Percentiles rank a stretch among this genome's conserved stretches.
Conservation (phyloP, 2,797 vertebrate genomes). For the Eulemur rubriventer region DNA sequence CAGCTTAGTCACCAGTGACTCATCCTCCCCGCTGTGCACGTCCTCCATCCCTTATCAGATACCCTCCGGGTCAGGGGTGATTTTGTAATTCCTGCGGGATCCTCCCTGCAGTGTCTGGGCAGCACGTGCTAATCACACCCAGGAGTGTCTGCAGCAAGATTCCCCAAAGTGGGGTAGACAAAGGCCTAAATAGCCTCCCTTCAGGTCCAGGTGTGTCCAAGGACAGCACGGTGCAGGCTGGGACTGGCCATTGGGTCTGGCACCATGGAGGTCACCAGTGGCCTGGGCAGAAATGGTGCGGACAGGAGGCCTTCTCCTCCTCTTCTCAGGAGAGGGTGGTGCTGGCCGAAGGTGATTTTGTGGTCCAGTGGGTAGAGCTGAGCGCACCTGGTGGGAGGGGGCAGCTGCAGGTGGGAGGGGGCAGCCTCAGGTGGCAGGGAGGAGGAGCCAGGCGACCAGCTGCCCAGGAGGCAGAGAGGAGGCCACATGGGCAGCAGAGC, state of each 20-base stretch:
- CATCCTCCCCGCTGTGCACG: not conserved
- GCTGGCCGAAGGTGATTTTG: not conserved
- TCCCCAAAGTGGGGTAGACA: not conserved
- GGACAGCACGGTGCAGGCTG: not conserved
- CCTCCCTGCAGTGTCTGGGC: not conserved
- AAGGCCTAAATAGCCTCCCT: not conserved
- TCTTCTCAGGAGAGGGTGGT: not conserved
- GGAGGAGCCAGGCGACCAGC: not conserved
- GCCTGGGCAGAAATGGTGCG: not conserved
- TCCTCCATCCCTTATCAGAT: not conserved
- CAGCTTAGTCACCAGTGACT: not conserved
- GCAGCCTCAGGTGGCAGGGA: not conserved
- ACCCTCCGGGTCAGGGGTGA: not conserved
- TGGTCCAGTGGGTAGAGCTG: not conserved
- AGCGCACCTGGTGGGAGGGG: rapidly evolving
- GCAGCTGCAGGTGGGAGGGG: not conserved
- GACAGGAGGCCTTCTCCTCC: not conserved
- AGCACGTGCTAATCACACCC: not conserved
- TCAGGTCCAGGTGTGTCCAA: not conserved
- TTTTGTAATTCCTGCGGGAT: not conserved
- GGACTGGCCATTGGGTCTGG: not conserved
- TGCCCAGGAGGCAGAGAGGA: not conserved
- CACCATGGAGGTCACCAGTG: not conserved
- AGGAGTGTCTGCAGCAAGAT: not conserved
- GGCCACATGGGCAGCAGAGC: not conserved